Percentiles rank a stretch among this genome's conserved stretches.
phyloP scores from a whole-genome alignment of 2,888 invertebrate species.

The Drosophila prostipennis region DNA sequence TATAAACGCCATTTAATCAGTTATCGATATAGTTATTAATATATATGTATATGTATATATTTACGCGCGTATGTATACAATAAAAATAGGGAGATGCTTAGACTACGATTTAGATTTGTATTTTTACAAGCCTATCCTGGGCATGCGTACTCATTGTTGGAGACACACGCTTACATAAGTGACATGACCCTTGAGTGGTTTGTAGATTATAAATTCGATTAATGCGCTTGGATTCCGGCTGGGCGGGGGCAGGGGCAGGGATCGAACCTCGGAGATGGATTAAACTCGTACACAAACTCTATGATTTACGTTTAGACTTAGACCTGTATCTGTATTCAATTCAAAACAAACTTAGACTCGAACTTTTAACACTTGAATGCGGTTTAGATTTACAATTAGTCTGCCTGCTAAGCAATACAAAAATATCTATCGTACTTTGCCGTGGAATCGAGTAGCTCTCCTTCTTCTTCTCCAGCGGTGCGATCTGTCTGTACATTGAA shows the following conservation, averaged over 20 bases:
- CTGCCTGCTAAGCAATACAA: conserved; percentile 63
- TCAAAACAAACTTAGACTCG: conserved; percentile 43
- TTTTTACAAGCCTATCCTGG: conserved; percentile 35
- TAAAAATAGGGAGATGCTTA: conserved; percentile 46
- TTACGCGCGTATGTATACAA: conserved; percentile 30
- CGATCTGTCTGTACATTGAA: conserved; percentile 43
- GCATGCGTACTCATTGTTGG: conserved; percentile 5
- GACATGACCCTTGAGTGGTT: conserved; percentile 38
- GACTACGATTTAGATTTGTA: conserved; percentile 19
- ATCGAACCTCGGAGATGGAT: conserved; percentile 26
- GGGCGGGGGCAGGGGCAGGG: conserved; percentile 12
- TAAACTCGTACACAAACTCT: conserved; percentile 17
- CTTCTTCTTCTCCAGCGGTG: conserved; percentile 17
- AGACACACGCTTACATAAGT: conserved; percentile 23
- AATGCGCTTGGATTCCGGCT: conserved; percentile 40
- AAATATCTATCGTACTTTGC: conserved; percentile 56
- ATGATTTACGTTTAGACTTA: conserved; percentile 26
- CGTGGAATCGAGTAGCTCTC: conserved; percentile 15
- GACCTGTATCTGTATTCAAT: conserved; percentile 50
- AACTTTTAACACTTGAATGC: conserved; percentile 38
- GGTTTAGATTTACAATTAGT: conserved; percentile 51
- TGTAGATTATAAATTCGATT: conserved; percentile 50
- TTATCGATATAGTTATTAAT: conserved; percentile 40
- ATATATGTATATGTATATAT: conserved; percentile 26
- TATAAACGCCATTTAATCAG: conserved; percentile 59